Evolutionary conservation across 2,888 invertebrate genomes (phyloP).

Genomic region (Ophioninae sp.): DNA sequence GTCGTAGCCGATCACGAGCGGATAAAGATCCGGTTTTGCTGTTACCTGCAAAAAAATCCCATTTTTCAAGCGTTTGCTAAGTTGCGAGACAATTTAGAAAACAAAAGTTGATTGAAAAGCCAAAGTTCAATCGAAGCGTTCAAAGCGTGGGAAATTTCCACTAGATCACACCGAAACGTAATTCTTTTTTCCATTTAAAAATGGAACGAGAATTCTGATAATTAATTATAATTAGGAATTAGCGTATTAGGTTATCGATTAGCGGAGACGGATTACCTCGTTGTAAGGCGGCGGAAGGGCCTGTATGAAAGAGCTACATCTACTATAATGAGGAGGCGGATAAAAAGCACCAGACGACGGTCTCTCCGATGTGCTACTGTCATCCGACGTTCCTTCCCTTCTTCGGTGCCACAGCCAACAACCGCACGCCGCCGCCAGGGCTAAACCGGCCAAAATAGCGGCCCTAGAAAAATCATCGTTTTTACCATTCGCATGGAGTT

Average conservation of each 20-base stretch:
- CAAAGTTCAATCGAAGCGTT: too few relatives aligned
- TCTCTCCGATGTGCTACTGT: constrained; percentile 86
- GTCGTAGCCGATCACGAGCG: constrained; percentile 91
- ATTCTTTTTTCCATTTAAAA: too few relatives aligned
- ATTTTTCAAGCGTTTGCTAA: not conserved
- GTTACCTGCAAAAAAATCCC: constrained; percentile 84
- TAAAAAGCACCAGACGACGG: constrained; percentile 92
- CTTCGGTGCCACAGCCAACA: constrained; percentile 86
- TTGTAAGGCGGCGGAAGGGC: constrained; percentile 89
- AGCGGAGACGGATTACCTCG: constrained; percentile 83
- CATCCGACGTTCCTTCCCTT: constrained; percentile 81
- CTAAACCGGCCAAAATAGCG: constrained; percentile 86
- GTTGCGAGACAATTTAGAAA: too few relatives aligned
- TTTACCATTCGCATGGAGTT: not conserved
- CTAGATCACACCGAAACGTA: too few relatives aligned
- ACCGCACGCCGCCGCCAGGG: constrained; percentile 87
- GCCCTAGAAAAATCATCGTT: constrained; percentile 65
- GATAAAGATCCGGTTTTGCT: constrained; percentile 92
- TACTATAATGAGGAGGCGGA: constrained; percentile 91
- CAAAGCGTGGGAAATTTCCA: too few relatives aligned
- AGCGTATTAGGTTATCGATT: not conserved
- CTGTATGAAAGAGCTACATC: constrained; percentile 92
- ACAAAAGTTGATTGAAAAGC: too few relatives aligned
- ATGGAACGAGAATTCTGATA: too few relatives aligned
- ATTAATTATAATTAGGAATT: too few relatives aligned